These are phyloP conservation scores for Heliothis virescens DNA, from an alignment of 1,140 invertebrate genomes.

Conservation along the genomic window DNA sequence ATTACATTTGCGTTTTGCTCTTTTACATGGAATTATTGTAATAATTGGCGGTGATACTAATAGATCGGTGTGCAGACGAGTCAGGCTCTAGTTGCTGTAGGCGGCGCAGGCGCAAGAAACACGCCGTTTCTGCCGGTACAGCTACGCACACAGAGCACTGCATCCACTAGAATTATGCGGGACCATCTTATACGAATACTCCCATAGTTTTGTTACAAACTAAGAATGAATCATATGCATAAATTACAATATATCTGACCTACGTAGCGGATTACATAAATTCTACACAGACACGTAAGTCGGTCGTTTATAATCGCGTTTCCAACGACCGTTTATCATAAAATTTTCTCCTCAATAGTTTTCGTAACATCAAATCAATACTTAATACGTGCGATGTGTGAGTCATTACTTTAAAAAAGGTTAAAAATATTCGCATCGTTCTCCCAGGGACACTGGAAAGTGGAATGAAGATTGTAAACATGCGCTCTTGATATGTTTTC, in stretches of 20 bases:
- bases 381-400: constrained; percentile 48
- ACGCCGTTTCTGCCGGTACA: background rate
- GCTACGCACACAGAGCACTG: background rate
- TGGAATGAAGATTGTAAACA: constrained; percentile 63
- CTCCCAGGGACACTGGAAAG: constrained; percentile 65
- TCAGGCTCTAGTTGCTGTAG: constrained; percentile 29
- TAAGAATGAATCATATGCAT: constrained; percentile 2
- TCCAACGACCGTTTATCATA: background rate
- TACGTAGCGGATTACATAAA: constrained; percentile 10
- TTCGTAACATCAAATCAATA: constrained; percentile 34
- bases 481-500: constrained; percentile 66
- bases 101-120: constrained; percentile 30
- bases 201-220: background rate
- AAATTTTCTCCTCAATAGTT: background rate
- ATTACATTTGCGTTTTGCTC: constrained; percentile 38
- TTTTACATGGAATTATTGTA: constrained; percentile 33
- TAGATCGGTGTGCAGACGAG: background rate
- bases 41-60: constrained; percentile 22
- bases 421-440: constrained; percentile 68
- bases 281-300: background rate
- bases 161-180: background rate
- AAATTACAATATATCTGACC: background rate
- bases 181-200: background rate
- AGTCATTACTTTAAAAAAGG: constrained; percentile 59
- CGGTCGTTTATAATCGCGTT: background rate